Percentiles rank a stretch among this genome's conserved stretches.
These are phyloP conservation scores for Eospalax fontanierii DNA, from an alignment of 2,797 vertebrate genomes.

Conservation along the genomic window DNA sequence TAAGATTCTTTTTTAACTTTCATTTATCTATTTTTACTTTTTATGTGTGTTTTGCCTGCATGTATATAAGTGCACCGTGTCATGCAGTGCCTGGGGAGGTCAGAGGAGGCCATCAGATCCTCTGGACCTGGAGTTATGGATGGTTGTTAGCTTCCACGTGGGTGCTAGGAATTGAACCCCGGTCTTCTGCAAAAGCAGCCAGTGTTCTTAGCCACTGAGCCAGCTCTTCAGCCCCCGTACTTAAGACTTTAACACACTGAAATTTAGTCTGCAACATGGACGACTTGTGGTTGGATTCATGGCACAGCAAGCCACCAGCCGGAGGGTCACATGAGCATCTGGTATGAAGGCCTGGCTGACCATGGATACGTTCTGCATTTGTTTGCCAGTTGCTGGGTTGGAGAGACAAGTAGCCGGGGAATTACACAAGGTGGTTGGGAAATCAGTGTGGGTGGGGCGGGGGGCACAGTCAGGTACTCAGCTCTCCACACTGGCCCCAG, in stretches of 20 bases:
- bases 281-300: fast-evolving
- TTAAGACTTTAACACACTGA: not conserved
- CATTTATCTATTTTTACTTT: no score
- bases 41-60: no score
- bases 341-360: not conserved
- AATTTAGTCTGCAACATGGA: not conserved
- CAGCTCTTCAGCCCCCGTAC: no score
- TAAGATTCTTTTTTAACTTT: no score
- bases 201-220: no score
- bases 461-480: not conserved
- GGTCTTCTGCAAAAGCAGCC: no score
- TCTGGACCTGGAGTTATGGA: no score
- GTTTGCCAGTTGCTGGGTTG: not conserved
- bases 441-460: not conserved
- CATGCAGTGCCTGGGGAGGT: no score
- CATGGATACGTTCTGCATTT: not conserved
- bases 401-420: fast-evolving
- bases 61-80: no score
- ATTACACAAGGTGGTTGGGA: not conserved
- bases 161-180: no score
- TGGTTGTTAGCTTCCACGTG: no score
- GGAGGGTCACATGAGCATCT: not conserved
- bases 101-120: no score
- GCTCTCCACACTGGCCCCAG: not conserved
- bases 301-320: fast-evolving